Evolutionary conservation across 2,797 vertebrate genomes (phyloP), one percentile per base, ranked within the genome.

Genomic region (Chromobotia macracanthus): DNA sequence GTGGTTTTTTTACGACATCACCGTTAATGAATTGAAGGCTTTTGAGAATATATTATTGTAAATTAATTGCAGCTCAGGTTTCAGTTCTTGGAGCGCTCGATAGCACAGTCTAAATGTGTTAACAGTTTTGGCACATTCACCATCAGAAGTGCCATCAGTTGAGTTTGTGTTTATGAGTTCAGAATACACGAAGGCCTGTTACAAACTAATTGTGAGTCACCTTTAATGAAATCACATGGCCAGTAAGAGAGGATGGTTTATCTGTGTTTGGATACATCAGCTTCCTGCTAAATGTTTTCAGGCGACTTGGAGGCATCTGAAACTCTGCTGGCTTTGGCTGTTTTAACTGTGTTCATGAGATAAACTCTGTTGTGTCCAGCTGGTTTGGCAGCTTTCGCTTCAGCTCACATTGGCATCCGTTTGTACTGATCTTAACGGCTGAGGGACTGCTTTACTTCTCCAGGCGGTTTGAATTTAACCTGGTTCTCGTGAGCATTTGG

Each of bases 371-470:
- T n/a, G 48, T 35, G 31, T 85, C 68, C 72, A 85, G 79, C 75
- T 83, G 75, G 75, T 83, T 83, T 85, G 83, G 83, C 83, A 66
- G 65, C n/a, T 1, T 35, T 67, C 48, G 48, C 64, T 66, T n/a
- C 16, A 60, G 56, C 75, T 66, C 80, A 56, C 70, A 21, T 71
- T 79, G 50, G 80, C 78, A 79, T 44, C 12, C 21, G 10, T 48
- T 35, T 5, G 2, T 28, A 7, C n/a, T 38, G 72, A 77, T 80
- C 75, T 76, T 67, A 66, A 78, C 15, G 58, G 55, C 72, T 53
- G 50, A 61, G 38, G 46, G 46, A 41, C 16, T 61, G 38, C 53
- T 65, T 69, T 55, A 38, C 44, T 72, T 73, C 66, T 73, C 44
- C 60, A 61, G 76, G 38, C 28, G 31, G 72, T 71, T 76, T 18